Evolutionary conservation across 92 coral and sea anemone genomes (phyloP), one percentile per base, ranked within the genome.

Genomic region (Scolanthus callimorphus): DNA sequence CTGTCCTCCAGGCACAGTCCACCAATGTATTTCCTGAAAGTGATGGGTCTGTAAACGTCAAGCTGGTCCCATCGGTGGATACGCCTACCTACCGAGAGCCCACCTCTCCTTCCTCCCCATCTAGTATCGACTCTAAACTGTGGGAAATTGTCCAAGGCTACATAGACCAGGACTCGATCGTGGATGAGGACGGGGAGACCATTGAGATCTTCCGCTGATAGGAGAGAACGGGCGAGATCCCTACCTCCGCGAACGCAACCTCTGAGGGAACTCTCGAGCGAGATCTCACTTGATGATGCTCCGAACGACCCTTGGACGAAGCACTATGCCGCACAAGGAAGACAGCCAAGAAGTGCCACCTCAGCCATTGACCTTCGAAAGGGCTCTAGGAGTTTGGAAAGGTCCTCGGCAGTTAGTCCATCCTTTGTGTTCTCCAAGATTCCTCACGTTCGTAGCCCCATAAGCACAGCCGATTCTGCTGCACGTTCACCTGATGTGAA

Each of bases 261-360:
- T 51, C 4, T 46, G 12, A 28, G 58, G 50, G 55, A 50, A 2
- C 65, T 66, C 21, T 70, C 86, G 17, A 48, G 25, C 0, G 76
- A 59, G 3, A 70, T 58, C 3, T 46, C 52, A 10, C 52, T 46
- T 20, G 52, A 46, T 15, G 74, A 60, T 30, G 44, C 54, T 15
- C 19, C 55, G n/a, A 58, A 60, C 26, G 86, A 80, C 29, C 86
- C 86, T 15, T 80, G 86, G 86, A 70, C 69, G 57, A 73, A 70
- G 20, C 86, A 80, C 29, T 80, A 80, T 46, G 23, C n/a, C n/a
- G n/a, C n/a, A n/a, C n/a, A n/a, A n/a, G n/a, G n/a, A n/a, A n/a
- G n/a, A n/a, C n/a, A n/a, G n/a, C n/a, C n/a, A n/a, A n/a, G n/a
- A n/a, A n/a, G n/a, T n/a, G n/a, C n/a, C n/a, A n/a, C n/a, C n/a